phyloP scores from a whole-genome alignment of 2,113 vertebrate species.

The Elaphurus davidianus region DNA sequence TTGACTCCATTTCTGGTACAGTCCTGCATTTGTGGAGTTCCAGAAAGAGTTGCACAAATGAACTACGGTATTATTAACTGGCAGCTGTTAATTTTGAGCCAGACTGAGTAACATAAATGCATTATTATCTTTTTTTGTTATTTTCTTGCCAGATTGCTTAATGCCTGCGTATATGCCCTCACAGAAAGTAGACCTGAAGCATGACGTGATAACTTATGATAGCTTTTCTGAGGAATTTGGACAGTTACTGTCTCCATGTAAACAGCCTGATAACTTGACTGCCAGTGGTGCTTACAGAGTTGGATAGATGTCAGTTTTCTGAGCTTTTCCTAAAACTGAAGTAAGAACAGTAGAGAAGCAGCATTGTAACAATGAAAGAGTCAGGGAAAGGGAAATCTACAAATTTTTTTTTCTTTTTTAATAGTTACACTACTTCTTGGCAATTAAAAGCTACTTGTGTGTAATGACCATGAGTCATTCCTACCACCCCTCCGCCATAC shows the following conservation, averaged over 20 bases:
- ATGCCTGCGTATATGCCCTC: neutral
- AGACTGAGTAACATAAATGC: neutral
- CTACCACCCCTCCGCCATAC: neutral
- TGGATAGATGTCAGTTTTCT: neutral
- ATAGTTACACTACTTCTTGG: neutral
- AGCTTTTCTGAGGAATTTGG: neutral
- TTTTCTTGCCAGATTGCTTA: neutral
- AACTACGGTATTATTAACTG: neutral
- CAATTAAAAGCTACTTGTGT: neutral
- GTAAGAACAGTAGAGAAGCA: neutral
- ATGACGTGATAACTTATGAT: neutral
- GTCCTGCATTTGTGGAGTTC: neutral
- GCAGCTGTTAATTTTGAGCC: neutral
- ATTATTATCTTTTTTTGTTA: neutral
- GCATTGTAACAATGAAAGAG: neutral
- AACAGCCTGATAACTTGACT: constrained; percentile 37
- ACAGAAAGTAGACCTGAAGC: neutral
- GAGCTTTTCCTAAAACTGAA: neutral
- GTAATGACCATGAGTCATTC: neutral
- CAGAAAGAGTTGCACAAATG: neutral
- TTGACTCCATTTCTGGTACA: neutral
- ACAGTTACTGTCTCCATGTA: neutral
- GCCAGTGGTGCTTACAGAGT: neutral
- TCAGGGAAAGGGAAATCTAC: neutral
- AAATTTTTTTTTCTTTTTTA: neutral